A percentile compares a stretch with the other conserved stretches of the same genome.
Conservation (phyloP, 2,797 vertebrate species). For the Petrocephalus sullivani region DNA sequence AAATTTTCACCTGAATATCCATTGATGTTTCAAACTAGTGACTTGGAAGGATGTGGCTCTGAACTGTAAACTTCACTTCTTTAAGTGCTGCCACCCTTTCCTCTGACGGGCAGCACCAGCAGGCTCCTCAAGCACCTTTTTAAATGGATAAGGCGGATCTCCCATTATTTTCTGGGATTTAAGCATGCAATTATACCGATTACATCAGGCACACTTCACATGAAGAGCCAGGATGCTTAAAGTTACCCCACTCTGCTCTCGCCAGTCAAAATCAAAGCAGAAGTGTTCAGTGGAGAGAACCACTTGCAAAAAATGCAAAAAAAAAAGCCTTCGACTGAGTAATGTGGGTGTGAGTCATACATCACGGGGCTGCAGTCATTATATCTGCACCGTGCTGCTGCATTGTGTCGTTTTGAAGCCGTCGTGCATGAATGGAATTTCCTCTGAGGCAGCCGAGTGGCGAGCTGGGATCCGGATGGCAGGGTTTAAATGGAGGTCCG, state of each 20-base stretch:
- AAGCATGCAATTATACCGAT: neutral
- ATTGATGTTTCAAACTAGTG: neutral
- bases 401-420: neutral
- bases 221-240: neutral
- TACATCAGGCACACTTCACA: neutral
- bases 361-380: neutral
- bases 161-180: neutral
- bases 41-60: neutral
- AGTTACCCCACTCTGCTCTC: neutral
- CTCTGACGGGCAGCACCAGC: neutral
- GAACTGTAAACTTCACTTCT: neutral
- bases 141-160: neutral
- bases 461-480: neutral
- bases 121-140: neutral
- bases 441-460: neutral
- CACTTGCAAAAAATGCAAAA: neutral
- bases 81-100: neutral
- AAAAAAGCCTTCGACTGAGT: neutral
- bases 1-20: neutral
- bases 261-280: neutral
- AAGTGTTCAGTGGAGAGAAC: neutral
- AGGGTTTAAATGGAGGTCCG: neutral
- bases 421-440: neutral
- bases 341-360: conserved; percentile 12
- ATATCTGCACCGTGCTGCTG: neutral